Evolutionary conservation across 2,797 vertebrate species (phyloP).

Genomic region (Chaetophractus vellerosus): DNA sequence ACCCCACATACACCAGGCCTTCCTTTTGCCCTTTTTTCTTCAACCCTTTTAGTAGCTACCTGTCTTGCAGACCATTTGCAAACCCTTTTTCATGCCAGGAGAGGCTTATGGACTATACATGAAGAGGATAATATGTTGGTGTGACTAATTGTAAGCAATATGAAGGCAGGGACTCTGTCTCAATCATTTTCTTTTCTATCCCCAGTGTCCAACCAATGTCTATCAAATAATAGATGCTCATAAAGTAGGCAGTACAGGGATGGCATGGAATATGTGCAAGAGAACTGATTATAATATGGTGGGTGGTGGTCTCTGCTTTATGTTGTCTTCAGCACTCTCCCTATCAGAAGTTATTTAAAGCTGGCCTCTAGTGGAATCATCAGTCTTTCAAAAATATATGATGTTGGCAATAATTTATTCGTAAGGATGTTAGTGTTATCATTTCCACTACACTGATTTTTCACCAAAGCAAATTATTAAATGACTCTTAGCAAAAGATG

Average conservation of each 20-base stretch:
- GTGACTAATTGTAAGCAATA: not conserved
- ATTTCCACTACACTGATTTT: conserved; percentile 50
- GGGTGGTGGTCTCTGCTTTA: not conserved
- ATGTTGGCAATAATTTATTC: conserved; percentile 35
- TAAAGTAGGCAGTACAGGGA: not conserved
- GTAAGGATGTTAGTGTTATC: conserved; percentile 20
- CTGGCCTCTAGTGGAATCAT: not conserved
- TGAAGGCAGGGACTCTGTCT: not conserved
- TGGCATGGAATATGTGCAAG: not conserved
- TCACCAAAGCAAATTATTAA: conserved; percentile 23
- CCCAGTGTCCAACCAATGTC: not conserved
- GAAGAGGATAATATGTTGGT: not conserved
- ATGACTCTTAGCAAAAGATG: conserved; percentile 13
- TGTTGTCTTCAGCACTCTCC: not conserved
- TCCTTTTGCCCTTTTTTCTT: conserved; percentile 28
- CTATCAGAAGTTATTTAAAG: not conserved
- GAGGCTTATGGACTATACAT: not conserved
- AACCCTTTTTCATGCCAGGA: not conserved
- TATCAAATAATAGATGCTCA: not conserved
- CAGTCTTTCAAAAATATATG: conserved; percentile 25
- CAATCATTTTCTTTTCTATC: not conserved
- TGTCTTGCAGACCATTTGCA: not conserved
- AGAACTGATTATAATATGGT: not conserved
- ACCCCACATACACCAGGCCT: not conserved
- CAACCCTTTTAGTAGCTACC: not conserved